Conservation (phyloP, 2,888 invertebrate species). For the Brachyopa scutellaris region DNA sequence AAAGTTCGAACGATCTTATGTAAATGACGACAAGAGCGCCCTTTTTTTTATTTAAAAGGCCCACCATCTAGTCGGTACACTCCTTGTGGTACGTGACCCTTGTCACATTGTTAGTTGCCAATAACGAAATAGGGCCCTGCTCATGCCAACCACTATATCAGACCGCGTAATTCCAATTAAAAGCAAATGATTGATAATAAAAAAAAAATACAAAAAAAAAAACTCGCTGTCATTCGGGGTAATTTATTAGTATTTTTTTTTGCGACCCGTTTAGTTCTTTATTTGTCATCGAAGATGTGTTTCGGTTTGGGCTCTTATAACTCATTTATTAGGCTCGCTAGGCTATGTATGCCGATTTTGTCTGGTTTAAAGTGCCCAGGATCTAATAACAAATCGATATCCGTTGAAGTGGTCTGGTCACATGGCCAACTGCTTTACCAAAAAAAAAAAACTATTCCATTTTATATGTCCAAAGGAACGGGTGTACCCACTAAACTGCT, state of each 20-base stretch:
- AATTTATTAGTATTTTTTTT: neutral
- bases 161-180: neutral
- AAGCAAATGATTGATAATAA: conserved; percentile 13
- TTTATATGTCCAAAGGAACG: too few relatives aligned
- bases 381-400: conserved; percentile 63
- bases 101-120: neutral
- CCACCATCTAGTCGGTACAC: neutral
- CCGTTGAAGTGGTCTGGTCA: too few relatives aligned
- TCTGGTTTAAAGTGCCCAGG: conserved; percentile 13
- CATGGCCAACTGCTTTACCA: too few relatives aligned
- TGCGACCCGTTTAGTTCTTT: neutral
- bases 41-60: neutral
- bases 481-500: conserved; percentile 24
- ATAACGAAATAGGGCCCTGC: conserved; percentile 3
- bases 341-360: conserved; percentile 27
- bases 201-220: neutral
- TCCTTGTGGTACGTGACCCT: conserved; percentile 5
- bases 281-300: conserved; percentile 1
- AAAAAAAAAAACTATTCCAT: too few relatives aligned
- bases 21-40: too few relatives aligned
- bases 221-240: conserved; percentile 7
- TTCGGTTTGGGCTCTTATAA: neutral
- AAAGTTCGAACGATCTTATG: too few relatives aligned
- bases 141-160: neutral
- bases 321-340: too few relatives aligned